A percentile compares a stretch with the other conserved stretches of the same genome.
Conservation (phyloP, 1,140 invertebrate species). For the Zaprionus inermis region DNA sequence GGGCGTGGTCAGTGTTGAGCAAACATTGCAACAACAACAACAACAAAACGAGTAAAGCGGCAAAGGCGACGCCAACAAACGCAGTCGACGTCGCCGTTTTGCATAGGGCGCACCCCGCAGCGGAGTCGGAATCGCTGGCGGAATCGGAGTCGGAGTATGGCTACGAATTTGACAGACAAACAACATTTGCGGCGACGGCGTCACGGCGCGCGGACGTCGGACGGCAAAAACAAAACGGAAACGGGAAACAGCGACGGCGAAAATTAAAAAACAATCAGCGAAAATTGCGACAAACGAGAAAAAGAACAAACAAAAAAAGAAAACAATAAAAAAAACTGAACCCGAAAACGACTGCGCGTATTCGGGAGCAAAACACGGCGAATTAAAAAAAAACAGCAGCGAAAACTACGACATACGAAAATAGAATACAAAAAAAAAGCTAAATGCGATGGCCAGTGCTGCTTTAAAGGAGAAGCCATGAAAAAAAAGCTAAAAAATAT, state of each 20-base stretch:
- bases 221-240: constrained; percentile 54
- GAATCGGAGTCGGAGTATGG: constrained; percentile 42
- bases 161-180: constrained; percentile 61
- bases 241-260: constrained; percentile 58
- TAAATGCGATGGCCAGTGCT: too few species aligned
- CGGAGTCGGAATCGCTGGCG: constrained; percentile 10
- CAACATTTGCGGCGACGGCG: constrained; percentile 74
- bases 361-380: constrained; percentile 1
- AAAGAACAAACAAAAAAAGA: constrained; percentile 40
- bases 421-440: too few species aligned
- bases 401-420: too few species aligned
- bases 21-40: constrained; percentile 42
- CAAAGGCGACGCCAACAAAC: constrained; percentile 3
- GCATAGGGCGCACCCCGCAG: constrained; percentile 37
- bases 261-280: constrained; percentile 54
- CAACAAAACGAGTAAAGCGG: neutral
- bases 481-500: too few species aligned
- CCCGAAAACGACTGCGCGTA: neutral
- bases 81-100: constrained; percentile 27
- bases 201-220: constrained; percentile 69
- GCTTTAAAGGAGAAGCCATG: too few species aligned
- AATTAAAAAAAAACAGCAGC: neutral
- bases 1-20: constrained; percentile 64
- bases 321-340: constrained; percentile 41
- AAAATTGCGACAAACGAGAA: constrained; percentile 37